Conservation (phyloP, 2,797 vertebrate species). For the Huso huso region DNA sequence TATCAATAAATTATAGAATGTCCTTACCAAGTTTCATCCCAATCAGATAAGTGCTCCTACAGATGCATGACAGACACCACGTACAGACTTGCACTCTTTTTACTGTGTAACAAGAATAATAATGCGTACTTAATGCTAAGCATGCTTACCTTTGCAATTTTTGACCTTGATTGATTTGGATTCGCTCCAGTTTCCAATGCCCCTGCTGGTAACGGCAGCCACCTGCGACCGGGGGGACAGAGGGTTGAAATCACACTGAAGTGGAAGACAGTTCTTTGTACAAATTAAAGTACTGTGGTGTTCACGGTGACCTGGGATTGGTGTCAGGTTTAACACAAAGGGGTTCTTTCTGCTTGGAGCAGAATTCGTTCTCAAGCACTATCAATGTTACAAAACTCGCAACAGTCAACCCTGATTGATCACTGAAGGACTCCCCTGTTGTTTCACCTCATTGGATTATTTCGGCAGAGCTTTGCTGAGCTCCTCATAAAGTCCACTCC, state of each 20-base stretch:
- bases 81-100: not conserved
- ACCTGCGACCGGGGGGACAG: constrained; percentile 58
- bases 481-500: no score
- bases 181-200: constrained; percentile 87
- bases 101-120: not conserved
- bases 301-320: no score
- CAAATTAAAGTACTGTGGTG: no score
- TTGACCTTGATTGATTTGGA: constrained; percentile 78
- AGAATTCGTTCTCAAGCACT: not conserved
- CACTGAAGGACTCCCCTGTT: no score
- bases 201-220: constrained; percentile 85
- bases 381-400: no score
- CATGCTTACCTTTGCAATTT: constrained; percentile 64
- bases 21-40: not conserved
- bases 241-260: not conserved
- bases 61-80: not conserved
- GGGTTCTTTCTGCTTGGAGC: no score
- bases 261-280: not conserved
- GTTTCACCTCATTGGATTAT: no score
- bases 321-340: no score
- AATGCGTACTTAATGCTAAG: not conserved
- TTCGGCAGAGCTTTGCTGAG: no score
- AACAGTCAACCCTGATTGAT: no score
- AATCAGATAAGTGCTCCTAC: not conserved
- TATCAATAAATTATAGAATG: not conserved